Evolutionary conservation across 2,797 vertebrate genomes (phyloP).

Genomic region (Botia kubotai): DNA sequence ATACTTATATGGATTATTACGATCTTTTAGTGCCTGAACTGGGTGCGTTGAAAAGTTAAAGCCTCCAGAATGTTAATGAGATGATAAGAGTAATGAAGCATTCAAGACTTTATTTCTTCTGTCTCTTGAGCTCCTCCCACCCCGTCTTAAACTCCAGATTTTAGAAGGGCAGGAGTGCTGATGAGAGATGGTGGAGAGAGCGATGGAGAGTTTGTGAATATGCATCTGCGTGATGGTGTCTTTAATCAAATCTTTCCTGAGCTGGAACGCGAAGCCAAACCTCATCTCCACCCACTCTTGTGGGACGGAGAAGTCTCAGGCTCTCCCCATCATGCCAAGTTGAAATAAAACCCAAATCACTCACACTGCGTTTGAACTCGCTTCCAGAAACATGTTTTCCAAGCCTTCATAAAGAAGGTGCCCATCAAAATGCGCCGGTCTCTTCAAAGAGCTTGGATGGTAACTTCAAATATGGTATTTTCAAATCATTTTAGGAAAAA

Average conservation of each 20-base stretch:
- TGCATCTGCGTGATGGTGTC: slow-evolving; percentile 1
- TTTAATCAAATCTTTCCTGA: slow-evolving; percentile 61
- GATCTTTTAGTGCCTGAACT: slow-evolving; percentile 69
- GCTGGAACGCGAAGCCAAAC: slow-evolving; percentile 30
- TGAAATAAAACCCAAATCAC: slow-evolving; percentile 34
- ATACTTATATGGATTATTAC: slow-evolving; percentile 72
- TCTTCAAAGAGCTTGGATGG: background rate
- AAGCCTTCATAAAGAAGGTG: background rate
- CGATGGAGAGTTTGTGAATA: slow-evolving; percentile 4
- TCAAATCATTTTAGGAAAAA: background rate
- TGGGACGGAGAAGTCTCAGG: background rate
- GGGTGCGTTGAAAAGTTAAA: slow-evolving; percentile 42
- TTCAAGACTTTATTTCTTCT: slow-evolving; percentile 51
- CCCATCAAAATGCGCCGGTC: background rate
- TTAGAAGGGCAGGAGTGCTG: slow-evolving; percentile 3
- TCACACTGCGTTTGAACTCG: slow-evolving; percentile 8
- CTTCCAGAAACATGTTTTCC: slow-evolving; percentile 2
- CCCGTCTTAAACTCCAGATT: slow-evolving; percentile 27
- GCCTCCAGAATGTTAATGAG: slow-evolving; percentile 58
- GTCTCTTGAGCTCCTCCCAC: slow-evolving; percentile 23
- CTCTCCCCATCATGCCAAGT: background rate
- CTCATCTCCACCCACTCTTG: slow-evolving; percentile 1
- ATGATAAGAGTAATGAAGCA: slow-evolving; percentile 65
- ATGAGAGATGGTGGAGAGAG: slow-evolving; percentile 17
- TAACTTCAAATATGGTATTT: background rate